A percentile compares a stretch with the other conserved stretches of the same genome.
Evolutionary conservation across 2,888 invertebrate species (phyloP).

Genomic region (Abrostola triplasia): DNA sequence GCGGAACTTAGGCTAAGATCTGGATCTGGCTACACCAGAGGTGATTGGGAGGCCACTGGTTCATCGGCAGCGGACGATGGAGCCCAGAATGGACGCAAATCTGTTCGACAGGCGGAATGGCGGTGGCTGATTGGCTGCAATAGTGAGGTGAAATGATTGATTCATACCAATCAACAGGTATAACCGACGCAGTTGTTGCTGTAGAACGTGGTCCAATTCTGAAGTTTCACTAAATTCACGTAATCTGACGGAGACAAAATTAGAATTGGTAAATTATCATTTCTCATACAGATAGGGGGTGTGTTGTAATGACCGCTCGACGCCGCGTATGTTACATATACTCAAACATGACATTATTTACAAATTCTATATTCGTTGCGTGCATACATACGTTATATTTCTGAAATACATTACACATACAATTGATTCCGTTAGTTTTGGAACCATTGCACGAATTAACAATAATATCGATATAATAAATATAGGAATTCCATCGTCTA

Average conservation of each 20-base stretch:
- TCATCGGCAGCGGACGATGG: constrained; percentile 18
- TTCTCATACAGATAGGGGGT: constrained; percentile 44
- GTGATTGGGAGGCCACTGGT: constrained; percentile 37
- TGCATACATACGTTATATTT: constrained; percentile 24
- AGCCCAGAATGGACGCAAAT: constrained; percentile 40
- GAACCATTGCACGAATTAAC: constrained; percentile 39
- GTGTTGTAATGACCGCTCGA: constrained; percentile 33
- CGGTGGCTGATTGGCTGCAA: constrained; percentile 28
- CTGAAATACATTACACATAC: constrained; percentile 37
- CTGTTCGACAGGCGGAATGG: constrained; percentile 9
- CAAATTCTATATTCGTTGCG: constrained; percentile 37
- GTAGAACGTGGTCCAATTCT: constrained; percentile 56
- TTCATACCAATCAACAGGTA: constrained; percentile 48
- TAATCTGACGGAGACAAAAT: constrained; percentile 56
- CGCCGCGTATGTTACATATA: constrained; percentile 27
- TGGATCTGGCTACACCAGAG: constrained; percentile 42
- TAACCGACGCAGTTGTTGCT: constrained; percentile 55
- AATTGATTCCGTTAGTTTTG: constrained; percentile 20
- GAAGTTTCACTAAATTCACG: constrained; percentile 58
- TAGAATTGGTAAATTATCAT: constrained; percentile 54
- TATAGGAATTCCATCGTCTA: constrained; percentile 44
- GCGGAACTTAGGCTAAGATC: constrained; percentile 39
- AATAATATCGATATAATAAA: constrained; percentile 44
- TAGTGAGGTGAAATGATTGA: constrained; percentile 31
- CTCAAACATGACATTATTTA: constrained; percentile 44